Base-by-base conservation (phyloP, 92 coral and sea anemone species). In the Palythoa grandis region DNA sequence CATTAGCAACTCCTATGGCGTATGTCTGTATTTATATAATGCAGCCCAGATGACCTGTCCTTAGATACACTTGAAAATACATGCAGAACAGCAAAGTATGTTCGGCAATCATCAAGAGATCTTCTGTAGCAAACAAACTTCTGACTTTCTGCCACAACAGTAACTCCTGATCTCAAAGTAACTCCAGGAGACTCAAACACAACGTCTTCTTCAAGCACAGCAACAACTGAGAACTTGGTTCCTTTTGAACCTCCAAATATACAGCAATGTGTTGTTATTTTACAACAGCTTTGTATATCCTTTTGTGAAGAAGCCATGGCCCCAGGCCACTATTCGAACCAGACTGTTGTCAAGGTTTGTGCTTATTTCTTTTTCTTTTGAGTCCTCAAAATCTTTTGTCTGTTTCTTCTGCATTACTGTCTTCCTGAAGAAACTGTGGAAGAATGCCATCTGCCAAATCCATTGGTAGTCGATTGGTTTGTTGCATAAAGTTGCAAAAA, bases 401-500 rank as follows among this genome's bases (percentile, higher is more conserved):
- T 19, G 19, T 16, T 61, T 61, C 68, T 61, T n/a, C 68, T 61
- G 23, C 68, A n/a, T 61, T 61, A n/a, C 23, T 61, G 23, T 61
- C 68, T 19, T 19, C 68, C 68, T 61, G 68, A 61, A 61, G 5
- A 61, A 61, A 61, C 7, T 61, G 50, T 3, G 29, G 68, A 61
- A 61, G 68, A 61, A 61, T 61, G 68, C 68, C 68, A 61, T 61
- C 68, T 19, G 23, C 68, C 23, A 61, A 61, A 61, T 61, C 68
- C 68, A n/a, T 19, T 61, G 68, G 68, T 61, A n/a, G 68, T 61
- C 24, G 68, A 17, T 61, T 61, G 0, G 68, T 61, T 60, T 61
- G 68, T 61, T 61, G 68, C 68, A 61, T 61, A 61, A 61, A 17
- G 68, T 61, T 61, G 29, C 68, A 61, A 61, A 61, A 61, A 61